Evolutionary conservation across 2,888 invertebrate genomes (phyloP).

Genomic region (Agrochola circellaris): DNA sequence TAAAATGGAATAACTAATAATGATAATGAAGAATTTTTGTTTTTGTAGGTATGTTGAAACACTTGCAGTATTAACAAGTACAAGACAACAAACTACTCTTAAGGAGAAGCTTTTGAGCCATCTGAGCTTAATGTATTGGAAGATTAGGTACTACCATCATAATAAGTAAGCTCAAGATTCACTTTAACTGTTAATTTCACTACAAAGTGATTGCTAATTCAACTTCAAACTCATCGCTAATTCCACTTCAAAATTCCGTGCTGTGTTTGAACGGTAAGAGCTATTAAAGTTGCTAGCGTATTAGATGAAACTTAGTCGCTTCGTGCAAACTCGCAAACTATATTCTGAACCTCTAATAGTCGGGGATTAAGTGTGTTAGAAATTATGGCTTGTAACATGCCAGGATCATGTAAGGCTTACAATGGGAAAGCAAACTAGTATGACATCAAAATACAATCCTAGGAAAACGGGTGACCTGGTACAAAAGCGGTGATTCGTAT

Average conservation of each 20-base stretch:
- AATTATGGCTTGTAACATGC: slow-evolving; percentile 13
- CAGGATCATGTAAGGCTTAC: background rate
- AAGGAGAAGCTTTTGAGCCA: background rate
- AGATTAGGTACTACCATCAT: background rate
- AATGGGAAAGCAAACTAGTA: background rate
- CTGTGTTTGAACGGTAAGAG: slow-evolving; percentile 8
- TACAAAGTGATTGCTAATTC: slow-evolving; percentile 27
- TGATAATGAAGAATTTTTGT: background rate
- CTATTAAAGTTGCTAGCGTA: slow-evolving; percentile 55
- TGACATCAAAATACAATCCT: background rate
- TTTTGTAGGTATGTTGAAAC: background rate
- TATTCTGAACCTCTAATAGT: slow-evolving; percentile 9
- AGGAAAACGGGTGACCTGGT: background rate
- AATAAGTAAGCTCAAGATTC: background rate
- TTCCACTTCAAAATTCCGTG: slow-evolving; percentile 26
- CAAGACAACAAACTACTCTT: background rate
- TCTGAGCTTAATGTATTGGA: background rate
- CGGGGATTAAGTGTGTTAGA: slow-evolving; percentile 5
- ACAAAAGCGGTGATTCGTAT: background rate
- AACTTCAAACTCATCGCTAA: slow-evolving; percentile 16
- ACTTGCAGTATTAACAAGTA: background rate
- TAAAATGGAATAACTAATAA: background rate
- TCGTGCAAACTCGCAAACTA: slow-evolving; percentile 40
- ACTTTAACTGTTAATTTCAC: background rate
- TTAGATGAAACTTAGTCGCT: slow-evolving; percentile 43